phyloP scores from a whole-genome alignment of 2,888 invertebrate genomes.

The Synergus gifuensis region DNA sequence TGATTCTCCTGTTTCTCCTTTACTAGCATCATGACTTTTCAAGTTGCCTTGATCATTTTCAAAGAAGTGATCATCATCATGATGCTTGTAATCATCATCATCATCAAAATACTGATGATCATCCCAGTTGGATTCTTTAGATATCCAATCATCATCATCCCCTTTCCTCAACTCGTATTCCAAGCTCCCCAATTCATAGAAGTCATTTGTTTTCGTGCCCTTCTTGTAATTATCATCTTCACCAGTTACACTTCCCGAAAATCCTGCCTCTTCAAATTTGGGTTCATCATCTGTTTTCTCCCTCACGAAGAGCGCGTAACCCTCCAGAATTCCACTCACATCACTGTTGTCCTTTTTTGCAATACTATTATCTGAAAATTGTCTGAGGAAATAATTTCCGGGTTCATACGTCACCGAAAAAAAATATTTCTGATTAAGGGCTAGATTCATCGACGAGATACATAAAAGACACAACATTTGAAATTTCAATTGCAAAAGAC shows the following conservation, averaged over 20 bases:
- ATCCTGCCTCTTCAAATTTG: background rate
- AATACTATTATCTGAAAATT: background rate
- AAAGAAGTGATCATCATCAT: background rate
- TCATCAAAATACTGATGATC: background rate
- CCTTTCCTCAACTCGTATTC: background rate
- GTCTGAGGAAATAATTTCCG: background rate
- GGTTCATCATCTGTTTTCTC: background rate
- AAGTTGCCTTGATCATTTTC: too few relatives aligned
- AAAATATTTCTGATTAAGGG: background rate
- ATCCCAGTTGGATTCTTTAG: background rate
- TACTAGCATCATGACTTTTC: background rate
- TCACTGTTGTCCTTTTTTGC: background rate
- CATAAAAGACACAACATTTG: too few relatives aligned
- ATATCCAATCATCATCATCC: background rate
- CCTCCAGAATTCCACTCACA: background rate
- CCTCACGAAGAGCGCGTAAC: background rate
- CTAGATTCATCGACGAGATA: too few relatives aligned
- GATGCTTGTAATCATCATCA: background rate
- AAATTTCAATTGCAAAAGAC: too few relatives aligned
- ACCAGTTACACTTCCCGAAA: background rate
- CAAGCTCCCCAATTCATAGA: background rate
- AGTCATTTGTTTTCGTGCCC: background rate
- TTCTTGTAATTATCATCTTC: too few relatives aligned
- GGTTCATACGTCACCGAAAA: background rate
- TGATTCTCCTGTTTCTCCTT: background rate